These are phyloP conservation scores for Avahi laniger DNA, from an alignment of 2,797 vertebrate species.

Conservation along the genomic window DNA sequence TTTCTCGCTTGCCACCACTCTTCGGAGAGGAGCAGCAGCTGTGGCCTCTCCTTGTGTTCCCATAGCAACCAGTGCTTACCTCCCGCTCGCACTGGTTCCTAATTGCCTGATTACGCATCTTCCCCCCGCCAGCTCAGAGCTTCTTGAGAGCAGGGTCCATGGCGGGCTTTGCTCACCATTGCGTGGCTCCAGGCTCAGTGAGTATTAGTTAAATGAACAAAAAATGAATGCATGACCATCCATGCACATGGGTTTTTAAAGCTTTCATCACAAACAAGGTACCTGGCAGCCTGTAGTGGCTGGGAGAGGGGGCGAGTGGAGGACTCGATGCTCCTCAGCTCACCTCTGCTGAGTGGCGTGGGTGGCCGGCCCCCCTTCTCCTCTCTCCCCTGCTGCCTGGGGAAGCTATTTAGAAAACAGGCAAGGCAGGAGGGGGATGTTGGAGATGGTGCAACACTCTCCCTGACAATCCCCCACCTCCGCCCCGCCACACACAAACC, in stretches of 20 bases:
- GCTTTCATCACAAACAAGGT: conserved; percentile 67
- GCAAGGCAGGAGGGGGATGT: not conserved
- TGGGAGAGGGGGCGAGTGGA: not conserved
- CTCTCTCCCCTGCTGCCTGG: conserved; percentile 47
- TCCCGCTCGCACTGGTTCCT: conserved; percentile 71
- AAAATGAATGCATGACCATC: conserved; percentile 70
- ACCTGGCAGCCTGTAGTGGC: conserved; percentile 58
- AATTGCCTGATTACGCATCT: conserved; percentile 78
- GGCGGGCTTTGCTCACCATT: conserved; percentile 56
- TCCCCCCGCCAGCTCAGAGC: conserved; percentile 40
- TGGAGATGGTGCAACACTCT: not conserved
- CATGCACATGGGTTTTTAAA: conserved; percentile 66
- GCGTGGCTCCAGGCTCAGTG: conserved; percentile 35
- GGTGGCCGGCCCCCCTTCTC: conserved; percentile 9
- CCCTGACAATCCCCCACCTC: not conserved
- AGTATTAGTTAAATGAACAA: conserved; percentile 76
- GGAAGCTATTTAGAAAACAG: conserved; percentile 68
- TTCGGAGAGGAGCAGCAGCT: conserved; percentile 75
- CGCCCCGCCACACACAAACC: accelerated
- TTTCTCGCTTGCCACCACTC: conserved; percentile 61
- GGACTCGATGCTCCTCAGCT: conserved; percentile 10
- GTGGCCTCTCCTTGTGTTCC: conserved; percentile 75
- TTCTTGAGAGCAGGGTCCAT: conserved; percentile 73
- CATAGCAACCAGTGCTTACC: conserved; percentile 78
- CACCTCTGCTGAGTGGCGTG: conserved; percentile 68